Base-by-base conservation (phyloP, 1,140 invertebrate species). In the Eumeta japonica region DNA sequence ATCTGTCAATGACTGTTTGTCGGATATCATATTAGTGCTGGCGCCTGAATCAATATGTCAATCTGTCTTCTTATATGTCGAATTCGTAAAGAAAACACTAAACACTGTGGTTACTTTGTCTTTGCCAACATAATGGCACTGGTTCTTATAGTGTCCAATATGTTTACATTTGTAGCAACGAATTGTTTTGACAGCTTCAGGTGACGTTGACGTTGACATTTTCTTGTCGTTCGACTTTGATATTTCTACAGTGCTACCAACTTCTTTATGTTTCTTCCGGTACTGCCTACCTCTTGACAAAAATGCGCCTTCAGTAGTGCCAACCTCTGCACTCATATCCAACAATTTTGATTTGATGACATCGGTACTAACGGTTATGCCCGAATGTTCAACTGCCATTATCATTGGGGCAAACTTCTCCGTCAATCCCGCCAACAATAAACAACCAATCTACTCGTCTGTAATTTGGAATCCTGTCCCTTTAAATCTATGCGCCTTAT, bases 391-490 rank as follows among this genome's bases (percentile, higher is more conserved):
- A n/a, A 46, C 37, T 12, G 41, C 46, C 41, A 48, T 48, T 28
- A 48, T 41, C 38, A 48, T 44, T 1, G 38, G 45, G 12, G 36
- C 20, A 12, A 34, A 47, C 31, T 16, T 44, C 39, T 48, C 38
- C 15, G 30, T 35, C 13, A 48, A 16, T 12, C 41, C 41, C 15
- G 38, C 37, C 27, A 41, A 47, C 31, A 47, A 9, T 10, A 43
- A 16, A 10, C 16, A 45, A 17, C 43, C 43, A 24, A 36, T 37
- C 45, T 40, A 42, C 28, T 46, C 40, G 10, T 43, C 40, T 30
- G 43, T 43, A 11, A 72, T 51, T n/a, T 50, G 16, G 32, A 68
- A 60, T 19, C 46, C 45, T 14, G 55, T 48, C 7, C 43, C 13
- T 44, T 33, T 36, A 31, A 48, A 17, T 40, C 42, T 48, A 5